Base-by-base conservation (phyloP, 2,113 vertebrate genomes). In the Channa maculata region DNA sequence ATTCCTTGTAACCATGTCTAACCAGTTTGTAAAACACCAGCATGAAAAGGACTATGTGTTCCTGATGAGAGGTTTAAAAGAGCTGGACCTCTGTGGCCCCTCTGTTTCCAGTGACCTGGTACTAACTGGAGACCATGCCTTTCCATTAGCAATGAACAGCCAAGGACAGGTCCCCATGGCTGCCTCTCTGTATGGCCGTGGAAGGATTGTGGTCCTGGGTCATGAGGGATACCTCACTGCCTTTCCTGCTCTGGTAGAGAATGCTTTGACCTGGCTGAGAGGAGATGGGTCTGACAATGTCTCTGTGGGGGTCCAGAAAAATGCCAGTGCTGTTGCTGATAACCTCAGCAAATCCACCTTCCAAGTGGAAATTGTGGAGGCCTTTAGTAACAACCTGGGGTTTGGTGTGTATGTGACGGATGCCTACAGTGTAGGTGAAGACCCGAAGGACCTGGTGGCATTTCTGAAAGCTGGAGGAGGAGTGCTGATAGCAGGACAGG, bases 401-500 rank as follows among this genome's bases (percentile, higher is more conserved):
- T 92, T 95, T 5, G 89, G 92, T 0, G 95, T 96, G 38, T 96
- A 95, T 74, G 95, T 96, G 45, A 87, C 92, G 0, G 86, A 95
- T 1, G 94, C 95, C 75, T 96, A 95, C 76, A 91, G 83, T 0
- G 85, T 94, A 13, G 90, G 43, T 0, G 64, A 49, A 24, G 72
- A 81, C 34, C 87, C 75, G 0, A 90, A 94, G 43, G 89, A 91
- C 5, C 64, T 97, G 51, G 84, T 96, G 75, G 83, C 82, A 3
- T 98, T 96, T 45, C 34, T 97, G 50, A 96, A 95, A 79, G 65
- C 24, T 0, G 95, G 96, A 13, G 97, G 96, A 3, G 95, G 96
- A 41, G 88, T 98, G 83, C 91, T 98, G 7, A 80, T 97, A 4
- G 97, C 94, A 0, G 96, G 96, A 11, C 94, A 98, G 34, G 96